A percentile compares a stretch with the other conserved stretches of the same genome.
Conservation (phyloP, 2,888 invertebrate species). For the Ariolimax columbianus region DNA sequence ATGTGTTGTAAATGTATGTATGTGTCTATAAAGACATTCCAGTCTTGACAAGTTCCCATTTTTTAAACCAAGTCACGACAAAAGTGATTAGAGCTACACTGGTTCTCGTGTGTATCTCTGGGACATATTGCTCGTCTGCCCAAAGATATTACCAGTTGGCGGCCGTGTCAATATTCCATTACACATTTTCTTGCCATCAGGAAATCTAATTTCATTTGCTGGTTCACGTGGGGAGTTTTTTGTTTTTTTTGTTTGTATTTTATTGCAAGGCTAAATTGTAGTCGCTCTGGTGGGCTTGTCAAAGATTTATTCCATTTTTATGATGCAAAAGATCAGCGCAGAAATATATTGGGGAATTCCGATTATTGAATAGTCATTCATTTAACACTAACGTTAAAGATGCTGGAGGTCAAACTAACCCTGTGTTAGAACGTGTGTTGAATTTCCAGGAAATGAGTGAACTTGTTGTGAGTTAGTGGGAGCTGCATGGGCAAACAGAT, state of each 20-base stretch:
- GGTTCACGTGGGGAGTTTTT: neutral
- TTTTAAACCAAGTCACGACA: neutral
- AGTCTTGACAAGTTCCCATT: neutral
- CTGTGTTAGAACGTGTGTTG: neutral
- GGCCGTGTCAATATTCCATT: conserved; percentile 33
- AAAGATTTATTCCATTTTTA: conserved; percentile 6
- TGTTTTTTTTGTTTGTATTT: neutral
- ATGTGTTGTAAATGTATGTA: too few species aligned
- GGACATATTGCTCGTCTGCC: conserved; percentile 23
- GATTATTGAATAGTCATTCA: neutral
- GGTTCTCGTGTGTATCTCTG: neutral
- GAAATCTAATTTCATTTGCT: conserved; percentile 24
- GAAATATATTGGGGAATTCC: neutral
- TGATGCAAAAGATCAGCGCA: neutral
- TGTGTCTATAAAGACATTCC: neutral
- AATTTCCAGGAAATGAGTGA: neutral
- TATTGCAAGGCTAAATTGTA: neutral
- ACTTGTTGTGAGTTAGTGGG: too few species aligned
- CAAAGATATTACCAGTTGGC: conserved; percentile 1
- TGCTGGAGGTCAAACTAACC: neutral
- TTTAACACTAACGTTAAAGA: neutral
- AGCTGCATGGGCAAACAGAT: too few species aligned
- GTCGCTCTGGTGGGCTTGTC: conserved; percentile 17
- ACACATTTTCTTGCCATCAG: conserved; percentile 31
- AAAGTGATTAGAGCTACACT: neutral